These are phyloP conservation scores for Tachina fera DNA, from an alignment of 2,888 invertebrate species.

Conservation along the genomic window DNA sequence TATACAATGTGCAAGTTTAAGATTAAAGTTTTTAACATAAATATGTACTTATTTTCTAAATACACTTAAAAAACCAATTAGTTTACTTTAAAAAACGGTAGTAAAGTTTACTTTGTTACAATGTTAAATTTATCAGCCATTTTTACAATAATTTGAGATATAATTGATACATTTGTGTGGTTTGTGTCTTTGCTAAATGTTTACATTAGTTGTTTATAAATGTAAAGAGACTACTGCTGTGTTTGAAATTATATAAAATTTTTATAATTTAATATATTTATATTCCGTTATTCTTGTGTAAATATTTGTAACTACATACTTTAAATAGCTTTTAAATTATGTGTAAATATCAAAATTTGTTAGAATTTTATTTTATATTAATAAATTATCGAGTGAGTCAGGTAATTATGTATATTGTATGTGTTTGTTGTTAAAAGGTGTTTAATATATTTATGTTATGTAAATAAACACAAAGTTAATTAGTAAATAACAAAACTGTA, in stretches of 20 bases:
- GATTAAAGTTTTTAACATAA: too few species aligned
- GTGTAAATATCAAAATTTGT: conserved; percentile 57
- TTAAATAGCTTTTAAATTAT: background rate
- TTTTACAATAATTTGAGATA: too few species aligned
- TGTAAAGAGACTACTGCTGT: background rate
- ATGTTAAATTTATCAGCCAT: too few species aligned
- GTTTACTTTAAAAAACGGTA: too few species aligned
- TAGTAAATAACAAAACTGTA: background rate
- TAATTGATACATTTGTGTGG: background rate
- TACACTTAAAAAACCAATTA: too few species aligned
- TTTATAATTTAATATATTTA: conserved; percentile 13
- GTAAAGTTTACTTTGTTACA: too few species aligned
- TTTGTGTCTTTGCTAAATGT: conserved; percentile 59
- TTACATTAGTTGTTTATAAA: background rate
- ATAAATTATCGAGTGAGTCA: conserved; percentile 38
- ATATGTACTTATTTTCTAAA: too few species aligned
- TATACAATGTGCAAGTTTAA: too few species aligned
- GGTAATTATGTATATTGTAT: conserved; percentile 67
- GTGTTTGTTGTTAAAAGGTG: conserved; percentile 29
- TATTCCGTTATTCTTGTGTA: conserved; percentile 8
- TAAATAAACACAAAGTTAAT: background rate
- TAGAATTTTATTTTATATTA: conserved; percentile 15
- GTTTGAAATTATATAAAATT: conserved; percentile 12
- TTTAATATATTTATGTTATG: conserved; percentile 26
- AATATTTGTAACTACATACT: conserved; percentile 37